Evolutionary conservation across 2,113 vertebrate genomes (phyloP).

Genomic region (human (Homo sapiens)): GRCh38 chr5:114981001-114981500

Average conservation of each 20-base stretch:
- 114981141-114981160: background rate
- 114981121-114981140: background rate
- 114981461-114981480: background rate
- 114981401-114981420: conserved; percentile 57
- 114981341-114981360: conserved; percentile 77
- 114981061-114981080: background rate
- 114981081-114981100: background rate
- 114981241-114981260: conserved; percentile 73
- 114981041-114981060: background rate
- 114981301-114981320: conserved; percentile 75
- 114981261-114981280: conserved; percentile 77
- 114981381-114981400: conserved; percentile 67
- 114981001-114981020: background rate
- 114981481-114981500: conserved; percentile 12
- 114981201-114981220: conserved; percentile 65
- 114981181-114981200: conserved; percentile 33
- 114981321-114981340: conserved; percentile 78
- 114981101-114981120: background rate
- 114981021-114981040: background rate
- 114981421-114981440: conserved; percentile 18
- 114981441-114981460: conserved; percentile 49
- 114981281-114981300: conserved; percentile 77
- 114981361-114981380: conserved; percentile 72
- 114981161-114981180: conserved; percentile 48
- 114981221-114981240: conserved; percentile 64